Conservation (phyloP, 1,140 invertebrate species). For the Drosophila setifemur region DNA sequence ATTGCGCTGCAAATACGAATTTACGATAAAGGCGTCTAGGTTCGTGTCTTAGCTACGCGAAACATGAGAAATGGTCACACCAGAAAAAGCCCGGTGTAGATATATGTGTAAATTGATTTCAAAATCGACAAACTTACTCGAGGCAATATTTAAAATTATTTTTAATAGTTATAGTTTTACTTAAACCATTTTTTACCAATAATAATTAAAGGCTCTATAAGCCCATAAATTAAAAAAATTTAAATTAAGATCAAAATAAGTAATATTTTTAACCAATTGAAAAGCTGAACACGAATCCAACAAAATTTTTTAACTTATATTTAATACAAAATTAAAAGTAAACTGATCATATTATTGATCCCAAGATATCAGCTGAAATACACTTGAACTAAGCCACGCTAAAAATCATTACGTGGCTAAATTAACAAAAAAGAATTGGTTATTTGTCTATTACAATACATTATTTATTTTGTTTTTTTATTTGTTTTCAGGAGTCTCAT, state of each 20-base stretch:
- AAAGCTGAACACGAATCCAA: no score
- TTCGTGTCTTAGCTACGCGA: background rate
- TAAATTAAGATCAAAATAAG: no score
- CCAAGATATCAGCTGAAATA: background rate
- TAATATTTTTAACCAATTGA: no score
- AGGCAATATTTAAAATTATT: background rate
- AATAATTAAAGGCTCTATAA: no score
- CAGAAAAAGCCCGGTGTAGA: background rate
- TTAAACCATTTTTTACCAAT: no score
- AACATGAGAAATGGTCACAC: background rate
- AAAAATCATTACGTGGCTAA: background rate
- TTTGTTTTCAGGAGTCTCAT: constrained; percentile 68
- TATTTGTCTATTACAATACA: constrained; percentile 51
- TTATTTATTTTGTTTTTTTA: constrained; percentile 62
- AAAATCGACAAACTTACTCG: no score
- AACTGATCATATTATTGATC: background rate
- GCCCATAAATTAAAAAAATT: no score
- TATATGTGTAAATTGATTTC: background rate
- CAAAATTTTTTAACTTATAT: no score
- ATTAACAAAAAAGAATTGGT: background rate
- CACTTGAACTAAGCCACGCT: background rate
- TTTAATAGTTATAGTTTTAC: background rate
- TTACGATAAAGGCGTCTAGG: background rate
- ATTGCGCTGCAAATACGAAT: no score
- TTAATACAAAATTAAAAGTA: background rate